Conservation (phyloP, 64 coral and sea anemone species). For the Astreopora myriophthalma region DNA sequence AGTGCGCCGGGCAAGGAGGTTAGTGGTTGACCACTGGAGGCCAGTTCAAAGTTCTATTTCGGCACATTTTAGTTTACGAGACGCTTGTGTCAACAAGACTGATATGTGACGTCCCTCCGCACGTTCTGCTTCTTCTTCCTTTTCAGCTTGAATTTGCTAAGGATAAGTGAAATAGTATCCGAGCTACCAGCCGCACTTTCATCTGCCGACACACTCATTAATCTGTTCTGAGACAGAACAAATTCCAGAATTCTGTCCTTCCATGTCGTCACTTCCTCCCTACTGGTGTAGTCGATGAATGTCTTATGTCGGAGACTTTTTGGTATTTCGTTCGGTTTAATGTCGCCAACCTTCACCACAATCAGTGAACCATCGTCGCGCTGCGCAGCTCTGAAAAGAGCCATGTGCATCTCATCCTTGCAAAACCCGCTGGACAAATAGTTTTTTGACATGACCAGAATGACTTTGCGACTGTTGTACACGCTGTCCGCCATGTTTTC, state of each 20-base stretch:
- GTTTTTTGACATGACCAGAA: conserved; percentile 34
- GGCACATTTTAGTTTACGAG: background rate
- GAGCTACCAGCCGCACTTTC: background rate
- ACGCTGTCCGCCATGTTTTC: conserved; percentile 82
- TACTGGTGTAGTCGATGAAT: conserved; percentile 36
- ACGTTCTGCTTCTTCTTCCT: background rate
- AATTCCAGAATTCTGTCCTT: background rate
- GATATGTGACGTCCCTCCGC: background rate
- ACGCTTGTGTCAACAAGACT: background rate
- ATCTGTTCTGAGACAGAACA: background rate
- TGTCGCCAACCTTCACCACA: conserved; percentile 10
- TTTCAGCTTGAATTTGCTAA: background rate
- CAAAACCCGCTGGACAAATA: conserved; percentile 55
- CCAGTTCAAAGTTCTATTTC: too few relatives aligned
- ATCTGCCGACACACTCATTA: background rate
- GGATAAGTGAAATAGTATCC: background rate
- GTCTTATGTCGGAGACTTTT: conserved; percentile 10
- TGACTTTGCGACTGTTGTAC: conserved; percentile 59
- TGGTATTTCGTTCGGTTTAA: background rate
- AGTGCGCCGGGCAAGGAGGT: too few relatives aligned
- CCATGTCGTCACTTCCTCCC: conserved; percentile 2
- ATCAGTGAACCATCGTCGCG: background rate
- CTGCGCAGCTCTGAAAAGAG: background rate
- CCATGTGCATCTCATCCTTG: conserved; percentile 53
- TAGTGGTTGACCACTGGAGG: too few relatives aligned